Conservation (phyloP, 2,797 vertebrate genomes). For the Premnoplex brunnescens region DNA sequence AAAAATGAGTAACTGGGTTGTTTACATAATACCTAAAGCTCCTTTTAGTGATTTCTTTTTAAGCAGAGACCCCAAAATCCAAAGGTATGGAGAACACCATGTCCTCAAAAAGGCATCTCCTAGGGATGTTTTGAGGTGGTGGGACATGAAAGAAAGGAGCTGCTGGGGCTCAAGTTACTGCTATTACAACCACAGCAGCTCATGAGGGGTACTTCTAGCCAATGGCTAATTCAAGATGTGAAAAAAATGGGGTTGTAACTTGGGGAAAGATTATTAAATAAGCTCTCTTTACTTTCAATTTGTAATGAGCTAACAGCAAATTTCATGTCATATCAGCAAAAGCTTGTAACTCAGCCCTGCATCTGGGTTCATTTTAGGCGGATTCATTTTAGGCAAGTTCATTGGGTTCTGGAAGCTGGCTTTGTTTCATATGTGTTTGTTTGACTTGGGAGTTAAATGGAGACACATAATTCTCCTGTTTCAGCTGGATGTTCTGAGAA, state of each 20-base stretch:
- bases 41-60: not conserved
- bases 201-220: not conserved
- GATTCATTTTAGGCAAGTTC: not conserved
- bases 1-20: not conserved
- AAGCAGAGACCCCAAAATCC: not conserved
- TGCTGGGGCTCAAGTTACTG: not conserved
- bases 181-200: not conserved
- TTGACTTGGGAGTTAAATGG: not conserved
- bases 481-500: not conserved
- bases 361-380: not conserved
- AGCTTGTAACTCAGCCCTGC: not conserved
- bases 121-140: not conserved
- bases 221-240: not conserved
- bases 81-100: not conserved
- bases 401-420: not conserved
- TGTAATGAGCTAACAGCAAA: not conserved
- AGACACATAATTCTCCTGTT: not conserved
- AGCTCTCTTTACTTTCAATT: not conserved
- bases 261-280: not conserved
- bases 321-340: not conserved
- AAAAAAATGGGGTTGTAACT: accelerated
- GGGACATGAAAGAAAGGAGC: not conserved
- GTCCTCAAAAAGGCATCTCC: not conserved
- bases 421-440: not conserved
- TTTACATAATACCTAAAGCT: not conserved